phyloP scores from a whole-genome alignment of 2,113 vertebrate species.

The Thoracochromis brauschi region DNA sequence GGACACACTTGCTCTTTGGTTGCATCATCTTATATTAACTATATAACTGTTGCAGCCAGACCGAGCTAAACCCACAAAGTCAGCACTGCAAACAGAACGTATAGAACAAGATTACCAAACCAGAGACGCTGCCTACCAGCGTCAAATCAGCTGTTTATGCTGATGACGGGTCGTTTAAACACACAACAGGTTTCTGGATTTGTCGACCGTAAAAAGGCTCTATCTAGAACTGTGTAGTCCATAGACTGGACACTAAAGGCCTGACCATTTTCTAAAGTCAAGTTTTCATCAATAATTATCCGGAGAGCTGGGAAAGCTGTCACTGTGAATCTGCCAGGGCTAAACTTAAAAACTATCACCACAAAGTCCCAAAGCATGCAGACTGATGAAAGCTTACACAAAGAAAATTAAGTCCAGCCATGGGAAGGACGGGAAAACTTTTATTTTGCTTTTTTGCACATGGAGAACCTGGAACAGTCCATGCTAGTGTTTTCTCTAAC shows the following conservation, averaged over 20 bases:
- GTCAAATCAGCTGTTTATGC: neutral
- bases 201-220: neutral
- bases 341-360: neutral
- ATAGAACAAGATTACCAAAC: neutral
- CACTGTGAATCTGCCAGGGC: neutral
- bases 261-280: neutral
- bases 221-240: neutral
- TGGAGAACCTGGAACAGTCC: neutral
- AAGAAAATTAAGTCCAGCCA: neutral
- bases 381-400: neutral
- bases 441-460: neutral
- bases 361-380: neutral
- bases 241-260: neutral
- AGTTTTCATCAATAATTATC: neutral
- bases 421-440: neutral
- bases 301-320: neutral
- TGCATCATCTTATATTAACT: neutral
- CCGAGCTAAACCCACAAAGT: neutral
- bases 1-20: neutral
- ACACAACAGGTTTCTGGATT: neutral
- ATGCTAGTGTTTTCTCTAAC: neutral
- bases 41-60: neutral
- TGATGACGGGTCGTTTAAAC: neutral
- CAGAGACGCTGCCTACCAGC: neutral
- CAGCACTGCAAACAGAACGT: neutral